phyloP scores from a whole-genome alignment of 2,888 invertebrate genomes.

The Pinctada fucata region DNA sequence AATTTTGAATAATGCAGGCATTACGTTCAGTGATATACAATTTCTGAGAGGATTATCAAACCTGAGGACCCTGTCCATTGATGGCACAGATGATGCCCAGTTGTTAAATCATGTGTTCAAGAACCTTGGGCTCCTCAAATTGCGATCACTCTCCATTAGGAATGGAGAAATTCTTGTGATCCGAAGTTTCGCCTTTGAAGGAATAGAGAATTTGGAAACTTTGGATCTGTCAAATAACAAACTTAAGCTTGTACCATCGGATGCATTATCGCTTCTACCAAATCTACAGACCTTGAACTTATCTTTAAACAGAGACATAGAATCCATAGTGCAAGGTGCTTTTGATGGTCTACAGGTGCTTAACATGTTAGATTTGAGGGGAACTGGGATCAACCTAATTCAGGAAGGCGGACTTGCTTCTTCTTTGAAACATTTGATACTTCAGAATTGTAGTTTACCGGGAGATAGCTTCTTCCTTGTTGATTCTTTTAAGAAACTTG shows the following conservation, averaged over 20 bases:
- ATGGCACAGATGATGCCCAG: background rate
- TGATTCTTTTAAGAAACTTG: background rate
- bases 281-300: constrained; percentile 30
- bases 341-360: constrained; percentile 21
- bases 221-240: constrained; percentile 33
- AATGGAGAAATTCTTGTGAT: constrained; percentile 1
- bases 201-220: constrained; percentile 19
- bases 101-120: background rate
- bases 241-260: constrained; percentile 12
- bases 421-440: background rate
- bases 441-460: background rate
- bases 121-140: background rate
- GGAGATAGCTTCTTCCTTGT: background rate
- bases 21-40: background rate
- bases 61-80: constrained; percentile 12
- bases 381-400: background rate
- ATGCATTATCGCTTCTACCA: constrained; percentile 1
- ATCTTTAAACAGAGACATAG: constrained; percentile 24
- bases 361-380: constrained; percentile 5
- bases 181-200: constrained; percentile 21
- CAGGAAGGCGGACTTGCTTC: background rate
- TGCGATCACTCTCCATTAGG: background rate
- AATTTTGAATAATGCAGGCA: constrained; percentile 9
- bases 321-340: constrained; percentile 15
- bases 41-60: constrained; percentile 10